These are phyloP conservation scores for Cantharis flavilabris DNA, from an alignment of 2,888 invertebrate genomes.

Conservation along the genomic window DNA sequence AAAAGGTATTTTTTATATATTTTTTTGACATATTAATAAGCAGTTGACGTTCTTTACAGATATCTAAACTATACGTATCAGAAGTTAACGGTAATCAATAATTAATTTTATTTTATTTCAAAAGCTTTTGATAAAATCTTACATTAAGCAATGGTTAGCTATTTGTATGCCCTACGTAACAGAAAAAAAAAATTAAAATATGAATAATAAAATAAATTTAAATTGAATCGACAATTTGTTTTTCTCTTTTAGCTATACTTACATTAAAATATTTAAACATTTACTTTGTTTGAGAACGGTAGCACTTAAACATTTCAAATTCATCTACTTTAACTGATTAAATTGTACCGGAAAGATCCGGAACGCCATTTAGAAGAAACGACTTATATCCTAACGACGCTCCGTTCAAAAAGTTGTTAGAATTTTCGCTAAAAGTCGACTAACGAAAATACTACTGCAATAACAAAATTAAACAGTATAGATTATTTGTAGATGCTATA, in stretches of 20 bases:
- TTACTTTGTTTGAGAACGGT: not conserved
- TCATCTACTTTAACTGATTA: constrained; percentile 1
- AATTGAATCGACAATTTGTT: not conserved
- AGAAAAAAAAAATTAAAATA: not conserved
- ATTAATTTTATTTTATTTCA: too few species aligned
- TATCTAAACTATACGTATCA: not conserved
- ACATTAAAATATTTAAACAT: not conserved
- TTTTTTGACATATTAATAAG: not conserved
- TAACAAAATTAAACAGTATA: not conserved
- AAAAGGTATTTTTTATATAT: not conserved
- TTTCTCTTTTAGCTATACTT: not conserved
- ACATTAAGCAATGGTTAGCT: not conserved
- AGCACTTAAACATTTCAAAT: not conserved
- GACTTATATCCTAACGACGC: constrained; percentile 2
- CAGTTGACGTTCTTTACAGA: not conserved
- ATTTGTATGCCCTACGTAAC: not conserved
- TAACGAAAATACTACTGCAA: not conserved
- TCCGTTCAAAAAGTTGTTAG: not conserved
- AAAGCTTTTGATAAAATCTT: too few species aligned
- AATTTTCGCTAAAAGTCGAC: not conserved
- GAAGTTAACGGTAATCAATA: not conserved
- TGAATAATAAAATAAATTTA: not conserved
- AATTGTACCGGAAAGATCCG: constrained; percentile 1
- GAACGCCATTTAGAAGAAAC: constrained; percentile 2
- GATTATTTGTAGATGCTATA: not conserved